Evolutionary conservation across 2,113 vertebrate genomes (phyloP), one percentile per base, ranked within the genome.

Genomic region (Hydropotes inermis): DNA sequence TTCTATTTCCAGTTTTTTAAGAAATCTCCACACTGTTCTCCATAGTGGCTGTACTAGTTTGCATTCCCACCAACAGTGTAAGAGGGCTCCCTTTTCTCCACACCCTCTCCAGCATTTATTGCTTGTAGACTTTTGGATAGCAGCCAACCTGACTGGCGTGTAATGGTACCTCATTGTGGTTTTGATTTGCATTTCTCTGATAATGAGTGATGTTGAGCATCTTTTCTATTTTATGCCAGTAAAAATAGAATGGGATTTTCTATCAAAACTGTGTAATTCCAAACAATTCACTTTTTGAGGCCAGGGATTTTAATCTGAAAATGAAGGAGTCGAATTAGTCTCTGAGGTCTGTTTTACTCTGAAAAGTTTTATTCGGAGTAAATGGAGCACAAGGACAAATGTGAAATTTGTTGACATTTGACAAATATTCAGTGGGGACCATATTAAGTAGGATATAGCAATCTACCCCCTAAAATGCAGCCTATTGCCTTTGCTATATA

Each of bases 351-450:
- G 25, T 84, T 92, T n/a, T 85, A 87, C 12, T 67, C 91, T 64
- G 47, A 60, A 84, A 88, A 57, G 28, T 92, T 67, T 87, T 92
- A 90, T 89, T 93, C 82, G 94, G 54, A 96, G 57, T 50, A 58
- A 82, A 43, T 43, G 85, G 83, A 61, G 17, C 21, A 95, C 50
- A 89, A 85, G 54, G 76, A 83, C 47, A 89, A 43, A 82, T n/a
- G 17, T 95, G 57, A 74, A 61, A 21, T 61, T 52, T 82, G 30
- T n/a, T 52, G 30, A 52, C 10, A 70, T 78, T 91, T 82, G 47
- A 82, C 10, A 52, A 81, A 91, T 95, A 47, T 86, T 74, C 94
- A 43, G 1, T 16, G 25, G 76, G 58, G 39, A 70, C 45, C n/a
- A 57, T 61, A 67, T 76, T 85, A 96, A 92, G 64, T 58, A 91